Conservation (phyloP, 2,113 vertebrate genomes). For the Mola mola region DNA sequence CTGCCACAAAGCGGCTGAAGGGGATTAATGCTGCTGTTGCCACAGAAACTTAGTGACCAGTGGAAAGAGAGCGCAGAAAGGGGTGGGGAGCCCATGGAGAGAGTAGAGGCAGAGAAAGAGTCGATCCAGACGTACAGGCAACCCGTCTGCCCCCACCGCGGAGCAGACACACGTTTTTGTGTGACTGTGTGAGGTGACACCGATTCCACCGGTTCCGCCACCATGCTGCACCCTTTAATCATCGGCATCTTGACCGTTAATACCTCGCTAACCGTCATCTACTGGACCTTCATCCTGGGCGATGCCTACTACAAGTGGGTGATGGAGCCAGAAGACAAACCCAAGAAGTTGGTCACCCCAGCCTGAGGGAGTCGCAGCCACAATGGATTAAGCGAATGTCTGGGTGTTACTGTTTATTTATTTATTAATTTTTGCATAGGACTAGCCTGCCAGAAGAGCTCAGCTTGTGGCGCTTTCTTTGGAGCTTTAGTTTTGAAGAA, state of each 20-base stretch:
- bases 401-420: constrained; percentile 8
- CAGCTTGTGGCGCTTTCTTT: constrained; percentile 52
- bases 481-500: constrained; percentile 31
- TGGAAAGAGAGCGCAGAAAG: constrained; percentile 45
- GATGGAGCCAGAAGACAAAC: constrained; percentile 61
- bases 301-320: constrained; percentile 69
- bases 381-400: constrained; percentile 39
- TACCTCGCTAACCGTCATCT: constrained; percentile 67
- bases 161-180: constrained; percentile 3
- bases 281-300: constrained; percentile 71
- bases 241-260: constrained; percentile 71
- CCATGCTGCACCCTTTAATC: constrained; percentile 77
- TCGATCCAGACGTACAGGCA: constrained; percentile 27
- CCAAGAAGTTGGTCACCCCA: constrained; percentile 61
- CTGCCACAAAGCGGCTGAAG: constrained; percentile 72
- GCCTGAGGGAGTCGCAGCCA: constrained; percentile 47
- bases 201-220: constrained; percentile 19
- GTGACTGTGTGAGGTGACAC: constrained; percentile 33
- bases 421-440: constrained; percentile 45
- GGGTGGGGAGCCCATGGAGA: constrained; percentile 43
- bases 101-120: constrained; percentile 18
- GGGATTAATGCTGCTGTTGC: constrained; percentile 70
- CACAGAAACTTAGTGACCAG: constrained; percentile 66
- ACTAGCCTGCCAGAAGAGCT: constrained; percentile 28
- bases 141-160: constrained; percentile 24